Base-by-base conservation (phyloP, 2,888 invertebrate genomes). In the Parochlus steinenii region DNA sequence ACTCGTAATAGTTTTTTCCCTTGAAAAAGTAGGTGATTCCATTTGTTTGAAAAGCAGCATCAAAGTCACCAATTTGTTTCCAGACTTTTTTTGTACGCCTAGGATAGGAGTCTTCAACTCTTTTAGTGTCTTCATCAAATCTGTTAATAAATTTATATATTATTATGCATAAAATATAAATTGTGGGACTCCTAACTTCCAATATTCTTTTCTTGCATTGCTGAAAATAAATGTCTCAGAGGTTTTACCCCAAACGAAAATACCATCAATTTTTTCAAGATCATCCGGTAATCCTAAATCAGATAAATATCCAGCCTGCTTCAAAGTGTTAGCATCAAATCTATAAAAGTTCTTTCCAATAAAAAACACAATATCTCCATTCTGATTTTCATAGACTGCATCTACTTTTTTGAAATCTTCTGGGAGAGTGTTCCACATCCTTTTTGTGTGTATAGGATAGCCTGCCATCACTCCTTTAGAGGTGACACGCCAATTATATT, bases 321-420 rank as follows among this genome's bases (percentile, higher is more conserved):
- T 14, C 3, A 17, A 3, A 6, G 8, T 35, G 2, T 10, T 22
- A 7, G 23, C 15, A 11, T 11, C 11, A 11, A 34, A 28, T 2
- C 11, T 17, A 15, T 15, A 28, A 20, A 34, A 6, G 10, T 20
- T 16, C 5, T 25, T 27, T 4, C 81, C 85, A 42, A 83, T 67
- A 50, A 87, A 87, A 60, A 97, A 87, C n/a, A 92, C 79, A 42
- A 95, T 90, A 51, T 81, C 79, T 41, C 71, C 70, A 50, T 87
- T 81, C 3, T 71, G 70, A 45, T 86, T 69, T 58, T 95, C 92
- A 56, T 90, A 93, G 10, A 90, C 86, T 0, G 95, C 93, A 55
- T 97, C 95, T 14, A 97, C 74, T 45, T 77, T 79, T 7, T 76
- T 77, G n/a, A 87, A 64, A 48, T 80, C 65, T 30, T 58, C 54